Evolutionary conservation across 2,888 invertebrate genomes (phyloP).

Genomic region (Pristionchus fissidentatus): DNA sequence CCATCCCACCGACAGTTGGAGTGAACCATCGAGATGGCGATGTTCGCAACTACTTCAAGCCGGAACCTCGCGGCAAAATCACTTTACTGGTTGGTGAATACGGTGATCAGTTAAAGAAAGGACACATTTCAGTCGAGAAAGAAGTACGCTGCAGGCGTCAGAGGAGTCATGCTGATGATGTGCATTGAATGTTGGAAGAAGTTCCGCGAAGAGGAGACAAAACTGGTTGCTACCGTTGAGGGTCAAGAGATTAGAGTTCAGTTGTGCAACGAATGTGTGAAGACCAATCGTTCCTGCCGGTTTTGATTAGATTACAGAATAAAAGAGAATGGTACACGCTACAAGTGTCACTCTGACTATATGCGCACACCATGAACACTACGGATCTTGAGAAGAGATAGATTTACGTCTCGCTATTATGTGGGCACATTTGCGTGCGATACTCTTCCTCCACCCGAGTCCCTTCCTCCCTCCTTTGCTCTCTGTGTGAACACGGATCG

Average conservation of each 20-base stretch:
- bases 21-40: neutral
- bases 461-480: neutral
- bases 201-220: neutral
- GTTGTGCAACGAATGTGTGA: neutral
- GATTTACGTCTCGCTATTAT: neutral
- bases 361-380: neutral
- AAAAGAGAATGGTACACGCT: neutral
- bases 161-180: neutral
- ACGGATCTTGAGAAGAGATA: neutral
- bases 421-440: conserved; percentile 1
- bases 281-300: neutral
- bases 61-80: too few species aligned
- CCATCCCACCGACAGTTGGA: neutral
- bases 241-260: neutral
- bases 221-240: neutral
- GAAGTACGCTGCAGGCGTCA: neutral
- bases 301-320: neutral
- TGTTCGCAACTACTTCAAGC: neutral
- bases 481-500: neutral
- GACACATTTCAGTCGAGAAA: neutral
- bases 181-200: neutral
- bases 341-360: neutral
- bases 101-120: neutral
- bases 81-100: too few species aligned
- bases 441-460: neutral